A percentile compares a stretch with the other conserved stretches of the same genome.
Evolutionary conservation across 2,113 vertebrate species (phyloP).

Genomic region (Microcebus lehilahytsara): DNA sequence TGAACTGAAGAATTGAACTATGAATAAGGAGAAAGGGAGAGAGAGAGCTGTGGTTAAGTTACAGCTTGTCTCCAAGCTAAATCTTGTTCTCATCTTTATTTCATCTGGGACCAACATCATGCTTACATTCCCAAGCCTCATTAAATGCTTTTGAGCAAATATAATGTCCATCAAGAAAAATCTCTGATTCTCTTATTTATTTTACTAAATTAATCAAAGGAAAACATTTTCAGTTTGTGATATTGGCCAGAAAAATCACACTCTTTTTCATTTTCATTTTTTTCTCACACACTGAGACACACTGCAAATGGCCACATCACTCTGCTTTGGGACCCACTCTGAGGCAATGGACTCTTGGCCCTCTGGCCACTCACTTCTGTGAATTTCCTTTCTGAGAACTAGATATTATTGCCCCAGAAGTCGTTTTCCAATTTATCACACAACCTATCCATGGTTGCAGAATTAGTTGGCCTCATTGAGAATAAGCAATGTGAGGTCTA

Average conservation of each 20-base stretch:
- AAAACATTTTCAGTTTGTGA: constrained; percentile 39
- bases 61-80: background rate
- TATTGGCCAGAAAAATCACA: constrained; percentile 44
- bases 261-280: background rate
- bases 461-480: constrained; percentile 11
- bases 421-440: constrained; percentile 40
- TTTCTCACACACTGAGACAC: background rate
- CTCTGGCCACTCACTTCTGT: constrained; percentile 51
- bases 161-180: constrained; percentile 31
- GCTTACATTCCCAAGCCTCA: background rate
- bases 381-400: constrained; percentile 74
- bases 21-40: background rate
- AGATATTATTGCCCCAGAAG: constrained; percentile 31
- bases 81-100: constrained; percentile 34
- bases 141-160: constrained; percentile 58
- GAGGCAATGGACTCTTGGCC: constrained; percentile 38
- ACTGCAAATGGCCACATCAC: background rate
- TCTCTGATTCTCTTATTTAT: constrained; percentile 36
- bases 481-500: background rate
- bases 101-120: constrained; percentile 7
- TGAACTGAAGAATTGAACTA: constrained; percentile 35
- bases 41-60: background rate
- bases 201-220: constrained; percentile 47
- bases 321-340: background rate
- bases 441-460: constrained; percentile 3